Base-by-base conservation (phyloP, 2,113 vertebrate species). In the Calypte anna region DNA sequence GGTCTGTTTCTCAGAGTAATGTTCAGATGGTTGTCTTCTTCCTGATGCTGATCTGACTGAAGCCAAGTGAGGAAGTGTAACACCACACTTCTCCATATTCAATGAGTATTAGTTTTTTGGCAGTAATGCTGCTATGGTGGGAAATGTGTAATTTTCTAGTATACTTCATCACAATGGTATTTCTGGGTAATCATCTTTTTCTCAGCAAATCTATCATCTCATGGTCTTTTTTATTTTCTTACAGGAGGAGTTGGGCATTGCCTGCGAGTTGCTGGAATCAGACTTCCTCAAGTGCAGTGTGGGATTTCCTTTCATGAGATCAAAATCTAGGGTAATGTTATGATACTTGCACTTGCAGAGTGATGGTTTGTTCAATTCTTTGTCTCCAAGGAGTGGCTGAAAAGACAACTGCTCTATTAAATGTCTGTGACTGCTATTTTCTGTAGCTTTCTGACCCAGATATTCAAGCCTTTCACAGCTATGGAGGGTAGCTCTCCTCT, bases 301-400 rank as follows among this genome's bases (percentile, higher is more conserved):
- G 97, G 99, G 99, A 97, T 99, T 99, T 98, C 99, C 99, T 77
- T 99, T 99, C 98, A 99, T 99, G 99, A 98, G 98, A 97, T 99
- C 99, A 0, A 99, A 99, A 96, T 99, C 99, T 3, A 98, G 98
- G 99, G 99, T 99, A 98, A 91, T 21, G 36, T 81, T 48, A 74
- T 85, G 64, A 75, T 57, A 50, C 23, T 83, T 95, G 33, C 31
- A 38, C 59, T 90, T 89, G 30, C 16, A 46, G 61, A 67, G 46
- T 62, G 24, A 61, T 57, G 50, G 22, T 75, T 54, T 1, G 0
- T 72, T 90, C 61, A 14, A 9, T 12, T 59, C 14, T 40, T 36
- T 76, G 40, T 86, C 46, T 80, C 27, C 50, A 75, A 38, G 17
- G 22, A 82, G n/a, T 36, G 24, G 3, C 27, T 68, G 66, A 46